phyloP scores from a whole-genome alignment of 1,140 invertebrate species.

The Sarcophaga bullata region DNA sequence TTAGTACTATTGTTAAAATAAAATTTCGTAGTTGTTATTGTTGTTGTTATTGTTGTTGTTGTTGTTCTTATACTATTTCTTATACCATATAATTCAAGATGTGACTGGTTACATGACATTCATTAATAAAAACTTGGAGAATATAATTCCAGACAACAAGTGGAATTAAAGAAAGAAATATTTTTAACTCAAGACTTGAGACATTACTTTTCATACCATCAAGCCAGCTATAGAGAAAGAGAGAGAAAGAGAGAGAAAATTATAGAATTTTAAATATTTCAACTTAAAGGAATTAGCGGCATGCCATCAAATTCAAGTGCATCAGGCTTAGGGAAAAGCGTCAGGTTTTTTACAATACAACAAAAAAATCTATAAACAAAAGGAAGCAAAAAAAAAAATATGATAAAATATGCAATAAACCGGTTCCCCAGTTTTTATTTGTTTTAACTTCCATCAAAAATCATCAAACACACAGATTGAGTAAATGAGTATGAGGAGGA shows the following conservation, averaged over 20 bases:
- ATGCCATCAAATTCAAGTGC: not conserved
- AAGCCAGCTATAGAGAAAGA: too few relatives aligned
- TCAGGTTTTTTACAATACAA: not conserved
- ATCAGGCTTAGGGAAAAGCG: not conserved
- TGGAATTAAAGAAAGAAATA: not conserved
- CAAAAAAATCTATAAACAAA: not conserved
- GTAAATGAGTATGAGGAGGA: not conserved
- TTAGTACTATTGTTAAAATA: too few relatives aligned
- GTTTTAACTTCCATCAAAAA: not conserved
- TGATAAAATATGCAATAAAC: not conserved
- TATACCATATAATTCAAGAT: slow-evolving; percentile 1
- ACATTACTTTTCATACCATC: too few relatives aligned
- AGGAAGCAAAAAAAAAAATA: not conserved
- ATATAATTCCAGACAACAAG: not conserved
- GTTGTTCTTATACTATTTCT: too few relatives aligned
- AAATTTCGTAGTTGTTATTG: too few relatives aligned
- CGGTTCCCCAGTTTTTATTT: not conserved
- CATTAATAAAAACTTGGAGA: slow-evolving; percentile 18
- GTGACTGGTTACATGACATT: slow-evolving; percentile 22
- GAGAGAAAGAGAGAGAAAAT: not conserved
- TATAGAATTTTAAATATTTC: slow-evolving; percentile 2
- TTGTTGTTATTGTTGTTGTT: too few relatives aligned
- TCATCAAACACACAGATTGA: not conserved
- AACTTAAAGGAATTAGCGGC: slow-evolving; percentile 10
- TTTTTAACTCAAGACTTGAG: too few relatives aligned